Base-by-base conservation (phyloP, 2,888 invertebrate genomes). In the Drosophila kuntzei region DNA sequence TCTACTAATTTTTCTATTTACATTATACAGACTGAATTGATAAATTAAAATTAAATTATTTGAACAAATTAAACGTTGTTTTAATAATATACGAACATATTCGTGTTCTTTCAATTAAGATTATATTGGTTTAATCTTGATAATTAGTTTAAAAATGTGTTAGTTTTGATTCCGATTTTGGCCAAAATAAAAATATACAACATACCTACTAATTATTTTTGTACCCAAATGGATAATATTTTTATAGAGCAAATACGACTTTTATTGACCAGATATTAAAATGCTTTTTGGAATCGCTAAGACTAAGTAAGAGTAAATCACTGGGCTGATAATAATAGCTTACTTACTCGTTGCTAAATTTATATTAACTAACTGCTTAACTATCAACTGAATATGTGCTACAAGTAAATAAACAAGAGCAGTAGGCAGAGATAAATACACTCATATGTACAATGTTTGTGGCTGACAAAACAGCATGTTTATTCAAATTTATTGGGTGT, bases 401-500 rank as follows among this genome's bases (percentile, higher is more conserved):
- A n/a, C 22, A 16, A 12, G 46, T 27, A 12, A 16, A 18, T 32
- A 47, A 6, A 18, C 29, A 47, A 12, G 6, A 41, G 6, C 6
- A 12, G 20, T 0, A 20, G 6, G 18, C 18, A 39, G 18, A 47
- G 47, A 32, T 3, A 44, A 44, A 44, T 14, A 14, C 29, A 47
- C 14, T 29, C 29, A 16, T 20, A 8, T 12, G 6, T 20, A 34
- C 18, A 50, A n/a, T 47, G 47, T 49, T 47, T 49, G 47, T 47
- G 39, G 20, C 44, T 50, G 36, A 51, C 44, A 44, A 50, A 63
- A 61, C 34, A 27, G 44, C 32, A 32, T 11, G 53, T 27, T 20
- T 34, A 51, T 54, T 58, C 43, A 71, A 29, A 54, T 71, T 58
- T 58, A 58, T 61, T 54, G 71, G 74, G 74, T 71, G 73, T 74